Evolutionary conservation across 2,888 invertebrate species (phyloP).

Genomic region (Macroteleia sp.): DNA sequence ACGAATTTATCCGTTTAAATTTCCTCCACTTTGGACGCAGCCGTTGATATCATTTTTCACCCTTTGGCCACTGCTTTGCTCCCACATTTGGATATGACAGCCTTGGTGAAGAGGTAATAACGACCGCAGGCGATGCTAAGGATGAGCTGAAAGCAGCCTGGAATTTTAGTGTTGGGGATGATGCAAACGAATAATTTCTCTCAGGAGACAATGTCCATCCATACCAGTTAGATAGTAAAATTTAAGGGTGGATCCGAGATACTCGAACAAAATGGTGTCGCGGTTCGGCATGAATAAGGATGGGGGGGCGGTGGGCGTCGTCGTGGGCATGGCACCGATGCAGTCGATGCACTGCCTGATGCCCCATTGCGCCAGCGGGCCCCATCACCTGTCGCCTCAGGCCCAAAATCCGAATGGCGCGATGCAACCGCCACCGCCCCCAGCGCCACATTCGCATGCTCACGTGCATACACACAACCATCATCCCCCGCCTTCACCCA

Average conservation of each 20-base stretch:
- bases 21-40: no score
- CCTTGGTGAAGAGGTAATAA: no score
- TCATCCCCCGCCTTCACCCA: conserved; percentile 76
- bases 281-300: conserved; percentile 80
- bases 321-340: conserved; percentile 78
- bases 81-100: no score
- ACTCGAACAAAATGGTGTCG: conserved; percentile 75
- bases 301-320: conserved; percentile 78
- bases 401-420: conserved; percentile 73
- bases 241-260: conserved; percentile 26
- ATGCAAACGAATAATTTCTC: neutral
- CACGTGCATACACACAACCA: conserved; percentile 79
- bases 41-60: no score
- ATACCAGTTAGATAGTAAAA: neutral
- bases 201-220: neutral
- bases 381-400: conserved; percentile 78
- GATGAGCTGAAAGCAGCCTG: no score
- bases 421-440: conserved; percentile 62
- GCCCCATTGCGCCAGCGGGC: conserved; percentile 73
- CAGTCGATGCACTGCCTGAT: conserved; percentile 74
- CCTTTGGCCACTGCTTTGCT: no score
- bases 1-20: no score
- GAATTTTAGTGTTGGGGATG: no score
- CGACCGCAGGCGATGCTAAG: neutral
- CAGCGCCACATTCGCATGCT: conserved; percentile 74